Conservation (phyloP, 2,797 vertebrate genomes). For the Bothrops alternatus region DNA sequence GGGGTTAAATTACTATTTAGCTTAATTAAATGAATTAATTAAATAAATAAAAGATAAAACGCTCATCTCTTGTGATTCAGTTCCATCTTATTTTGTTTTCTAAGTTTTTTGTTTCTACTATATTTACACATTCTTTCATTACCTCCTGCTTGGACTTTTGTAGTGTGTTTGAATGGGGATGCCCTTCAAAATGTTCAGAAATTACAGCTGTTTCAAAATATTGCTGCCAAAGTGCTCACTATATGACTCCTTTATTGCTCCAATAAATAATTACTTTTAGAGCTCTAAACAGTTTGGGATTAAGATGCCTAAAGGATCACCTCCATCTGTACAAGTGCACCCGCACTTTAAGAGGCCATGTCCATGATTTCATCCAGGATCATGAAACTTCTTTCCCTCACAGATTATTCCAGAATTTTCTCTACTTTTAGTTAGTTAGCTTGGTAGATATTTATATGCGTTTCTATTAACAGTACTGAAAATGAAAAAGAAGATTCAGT, state of each 20-base stretch:
- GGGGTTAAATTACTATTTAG: background rate
- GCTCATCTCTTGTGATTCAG: background rate
- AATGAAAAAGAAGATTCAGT: background rate
- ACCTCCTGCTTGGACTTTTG: background rate
- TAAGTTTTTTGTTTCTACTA: background rate
- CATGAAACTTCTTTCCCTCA: background rate
- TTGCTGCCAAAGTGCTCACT: background rate
- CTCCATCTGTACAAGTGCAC: background rate
- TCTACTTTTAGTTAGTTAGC: background rate
- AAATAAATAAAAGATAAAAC: background rate
- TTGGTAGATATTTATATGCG: background rate
- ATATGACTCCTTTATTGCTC: background rate
- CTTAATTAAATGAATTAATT: background rate
- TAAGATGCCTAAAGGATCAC: background rate
- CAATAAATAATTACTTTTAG: background rate
- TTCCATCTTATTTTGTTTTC: background rate
- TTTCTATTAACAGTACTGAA: background rate
- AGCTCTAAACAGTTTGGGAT: background rate
- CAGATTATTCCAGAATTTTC: background rate
- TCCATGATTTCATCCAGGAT: background rate
- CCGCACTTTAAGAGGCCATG: background rate
- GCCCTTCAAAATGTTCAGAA: background rate
- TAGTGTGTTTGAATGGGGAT: background rate
- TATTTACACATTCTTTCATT: background rate
- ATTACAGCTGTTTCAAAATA: background rate